Percentiles rank a stretch among this genome's conserved stretches.
phyloP scores from a whole-genome alignment of 1,140 invertebrate genomes.

The Heterodera carotae region DNA sequence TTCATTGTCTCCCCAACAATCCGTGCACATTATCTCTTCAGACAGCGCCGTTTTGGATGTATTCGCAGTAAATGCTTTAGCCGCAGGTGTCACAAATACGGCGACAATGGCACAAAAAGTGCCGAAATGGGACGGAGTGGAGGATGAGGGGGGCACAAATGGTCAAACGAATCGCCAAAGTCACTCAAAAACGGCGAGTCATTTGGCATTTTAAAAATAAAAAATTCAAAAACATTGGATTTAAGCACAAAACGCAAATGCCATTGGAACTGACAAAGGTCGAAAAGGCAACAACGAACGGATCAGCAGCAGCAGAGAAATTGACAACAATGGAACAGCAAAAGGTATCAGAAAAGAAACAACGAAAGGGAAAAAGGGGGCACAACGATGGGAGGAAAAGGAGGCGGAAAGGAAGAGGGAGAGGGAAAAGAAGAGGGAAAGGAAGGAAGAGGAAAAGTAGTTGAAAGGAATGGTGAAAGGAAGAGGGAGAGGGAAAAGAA shows the following conservation, averaged over 20 bases:
- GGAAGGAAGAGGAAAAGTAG: not conserved
- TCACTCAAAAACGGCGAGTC: constrained; percentile 10
- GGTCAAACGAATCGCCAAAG: not conserved
- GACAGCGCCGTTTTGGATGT: constrained; percentile 28
- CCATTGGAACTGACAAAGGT: constrained; percentile 4
- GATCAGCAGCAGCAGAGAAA: constrained; percentile 1
- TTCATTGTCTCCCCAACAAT: not conserved
- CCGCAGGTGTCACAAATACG: not conserved
- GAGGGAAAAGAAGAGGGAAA: not conserved
- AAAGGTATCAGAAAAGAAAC: not conserved
- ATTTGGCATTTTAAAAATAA: not conserved
- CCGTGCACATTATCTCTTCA: constrained; percentile 22
- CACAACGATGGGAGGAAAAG: not conserved
- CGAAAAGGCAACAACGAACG: not conserved
- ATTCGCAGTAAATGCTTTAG: constrained; percentile 7
- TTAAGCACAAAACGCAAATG: constrained; percentile 14
- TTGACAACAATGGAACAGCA: not conserved
- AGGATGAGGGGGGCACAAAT: not conserved
- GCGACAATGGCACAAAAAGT: not conserved
- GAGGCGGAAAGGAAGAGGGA: not conserved
- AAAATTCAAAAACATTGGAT: not conserved
- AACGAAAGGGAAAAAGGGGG: not conserved
- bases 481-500: not conserved
- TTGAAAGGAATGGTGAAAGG: not conserved
- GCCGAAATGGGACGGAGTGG: too few relatives aligned